These are phyloP conservation scores for Phyllotreta cruciferae DNA, from an alignment of 2,888 invertebrate genomes.

Conservation along the genomic window DNA sequence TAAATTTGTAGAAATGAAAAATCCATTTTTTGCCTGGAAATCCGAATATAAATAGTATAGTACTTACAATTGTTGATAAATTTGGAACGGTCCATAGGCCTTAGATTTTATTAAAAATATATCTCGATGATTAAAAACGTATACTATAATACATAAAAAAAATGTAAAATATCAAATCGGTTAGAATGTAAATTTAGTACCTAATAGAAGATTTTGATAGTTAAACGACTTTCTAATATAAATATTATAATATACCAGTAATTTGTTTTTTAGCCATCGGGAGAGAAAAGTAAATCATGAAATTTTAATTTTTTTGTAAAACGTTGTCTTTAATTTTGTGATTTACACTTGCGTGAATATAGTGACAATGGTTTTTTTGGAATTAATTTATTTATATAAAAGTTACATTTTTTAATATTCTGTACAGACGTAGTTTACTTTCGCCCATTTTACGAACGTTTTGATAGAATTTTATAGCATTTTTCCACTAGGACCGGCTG, in stretches of 20 bases:
- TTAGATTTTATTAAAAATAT: constrained; percentile 15
- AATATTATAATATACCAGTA: constrained; percentile 11
- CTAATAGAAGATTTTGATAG: constrained; percentile 8
- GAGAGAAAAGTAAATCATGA: constrained; percentile 38
- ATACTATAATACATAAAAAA: background rate
- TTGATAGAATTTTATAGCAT: constrained; percentile 5
- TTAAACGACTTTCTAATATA: background rate
- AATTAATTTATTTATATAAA: constrained; percentile 44
- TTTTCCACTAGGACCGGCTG: constrained; percentile 4
- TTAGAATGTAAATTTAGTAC: no score
- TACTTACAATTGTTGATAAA: constrained; percentile 21
- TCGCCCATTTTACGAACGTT: constrained; percentile 25
- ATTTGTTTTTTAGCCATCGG: constrained; percentile 27
- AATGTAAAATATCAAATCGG: no score
- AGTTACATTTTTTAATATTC: constrained; percentile 33
- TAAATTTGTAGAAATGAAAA: no score
- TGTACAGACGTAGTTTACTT: constrained; percentile 32
- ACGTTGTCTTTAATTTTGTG: constrained; percentile 37
- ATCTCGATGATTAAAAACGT: constrained; percentile 26
- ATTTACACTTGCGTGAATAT: constrained; percentile 40
- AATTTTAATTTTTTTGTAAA: constrained; percentile 38
- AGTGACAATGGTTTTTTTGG: constrained; percentile 45
- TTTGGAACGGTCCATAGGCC: constrained; percentile 21
- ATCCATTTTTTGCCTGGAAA: background rate
- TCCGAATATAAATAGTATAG: constrained; percentile 22